A percentile compares a stretch with the other conserved stretches of the same genome.
Evolutionary conservation across 2,888 invertebrate species (phyloP).

Genomic region (Lordiphosa fenestrarum): DNA sequence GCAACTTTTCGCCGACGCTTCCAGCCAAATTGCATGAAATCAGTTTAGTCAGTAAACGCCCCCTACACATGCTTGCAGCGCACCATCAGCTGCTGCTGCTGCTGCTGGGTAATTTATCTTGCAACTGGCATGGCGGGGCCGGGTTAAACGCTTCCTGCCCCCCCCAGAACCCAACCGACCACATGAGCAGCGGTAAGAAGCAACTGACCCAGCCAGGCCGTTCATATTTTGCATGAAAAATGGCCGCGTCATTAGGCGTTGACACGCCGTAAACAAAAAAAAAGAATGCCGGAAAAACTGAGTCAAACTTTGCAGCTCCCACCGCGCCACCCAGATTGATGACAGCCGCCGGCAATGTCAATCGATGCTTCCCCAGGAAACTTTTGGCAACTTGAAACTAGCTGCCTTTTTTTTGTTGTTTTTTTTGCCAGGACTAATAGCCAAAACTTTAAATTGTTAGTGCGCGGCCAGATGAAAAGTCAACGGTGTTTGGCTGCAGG

Average conservation of each 20-base stretch:
- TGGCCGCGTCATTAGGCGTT: conserved; percentile 73
- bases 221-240: conserved; percentile 58
- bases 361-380: conserved; percentile 49
- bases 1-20: conserved; percentile 67
- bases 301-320: conserved; percentile 45
- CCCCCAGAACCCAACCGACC: not conserved
- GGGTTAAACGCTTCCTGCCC: conserved; percentile 62
- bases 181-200: conserved; percentile 12
- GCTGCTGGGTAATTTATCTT: conserved; percentile 61
- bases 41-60: conserved; percentile 59
- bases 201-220: conserved; percentile 25
- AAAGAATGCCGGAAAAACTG: conserved; percentile 22
- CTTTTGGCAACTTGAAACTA: conserved; percentile 70
- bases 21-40: conserved; percentile 71
- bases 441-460: conserved; percentile 74
- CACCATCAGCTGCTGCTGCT: conserved; percentile 1
- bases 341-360: conserved; percentile 50
- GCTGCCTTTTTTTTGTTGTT: conserved; percentile 27
- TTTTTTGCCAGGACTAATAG: conserved; percentile 53
- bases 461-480: conserved; percentile 72
- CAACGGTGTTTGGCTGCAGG: conserved; percentile 38
- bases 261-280: conserved; percentile 73
- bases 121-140: conserved; percentile 44
- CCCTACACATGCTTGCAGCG: conserved; percentile 13
- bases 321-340: conserved; percentile 53